A percentile compares a stretch with the other conserved stretches of the same genome.
Conservation (phyloP, 2,888 invertebrate species). For the Polymixis lichenea region DNA sequence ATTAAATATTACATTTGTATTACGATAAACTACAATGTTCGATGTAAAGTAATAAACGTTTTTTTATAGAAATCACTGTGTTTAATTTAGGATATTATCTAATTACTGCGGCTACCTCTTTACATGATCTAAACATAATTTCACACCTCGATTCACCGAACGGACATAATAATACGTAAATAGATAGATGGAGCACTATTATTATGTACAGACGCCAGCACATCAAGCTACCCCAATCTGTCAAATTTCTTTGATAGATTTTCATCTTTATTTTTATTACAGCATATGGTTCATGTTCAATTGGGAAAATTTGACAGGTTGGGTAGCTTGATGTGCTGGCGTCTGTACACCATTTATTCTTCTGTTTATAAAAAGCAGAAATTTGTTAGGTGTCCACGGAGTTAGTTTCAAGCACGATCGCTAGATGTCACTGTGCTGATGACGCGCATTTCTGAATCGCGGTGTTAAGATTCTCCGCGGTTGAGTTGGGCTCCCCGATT, state of each 20-base stretch:
- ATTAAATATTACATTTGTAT: constrained; percentile 54
- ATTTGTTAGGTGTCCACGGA: background rate
- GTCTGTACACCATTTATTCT: no score
- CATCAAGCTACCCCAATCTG: no score
- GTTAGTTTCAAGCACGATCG: background rate
- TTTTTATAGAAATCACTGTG: constrained; percentile 47
- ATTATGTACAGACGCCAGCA: no score
- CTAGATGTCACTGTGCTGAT: constrained; percentile 12
- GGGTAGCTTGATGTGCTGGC: no score
- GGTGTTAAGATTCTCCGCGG: background rate
- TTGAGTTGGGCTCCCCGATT: background rate
- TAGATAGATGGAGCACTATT: background rate
- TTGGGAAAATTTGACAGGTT: no score
- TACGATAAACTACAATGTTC: constrained; percentile 52
- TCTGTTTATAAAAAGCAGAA: no score
- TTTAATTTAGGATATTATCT: constrained; percentile 22
- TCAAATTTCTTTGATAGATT: no score
- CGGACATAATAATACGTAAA: background rate
- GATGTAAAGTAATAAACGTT: constrained; percentile 63
- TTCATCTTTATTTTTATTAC: no score
- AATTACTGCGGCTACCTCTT: background rate
- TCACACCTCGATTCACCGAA: background rate
- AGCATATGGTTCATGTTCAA: no score
- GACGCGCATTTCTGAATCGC: constrained; percentile 15
- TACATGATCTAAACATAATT: background rate